A percentile compares a stretch with the other conserved stretches of the same genome.
phyloP scores from a whole-genome alignment of 2,888 invertebrate genomes.

The Drosophila infuscata region DNA sequence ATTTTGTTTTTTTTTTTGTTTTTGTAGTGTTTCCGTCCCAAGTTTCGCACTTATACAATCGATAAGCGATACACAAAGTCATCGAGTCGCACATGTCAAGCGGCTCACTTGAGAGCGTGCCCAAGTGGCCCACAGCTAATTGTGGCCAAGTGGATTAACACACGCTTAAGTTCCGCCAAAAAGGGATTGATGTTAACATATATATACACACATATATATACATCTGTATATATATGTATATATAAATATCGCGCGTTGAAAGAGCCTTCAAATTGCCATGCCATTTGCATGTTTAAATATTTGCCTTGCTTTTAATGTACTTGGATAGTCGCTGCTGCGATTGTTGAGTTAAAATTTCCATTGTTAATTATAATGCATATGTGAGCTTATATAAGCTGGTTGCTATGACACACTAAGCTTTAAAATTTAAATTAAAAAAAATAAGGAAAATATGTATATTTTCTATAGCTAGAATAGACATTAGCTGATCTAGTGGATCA shows the following conservation, averaged over 20 bases:
- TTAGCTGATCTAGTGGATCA: background rate
- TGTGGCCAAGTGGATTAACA: conserved; percentile 44
- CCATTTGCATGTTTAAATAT: conserved; percentile 37
- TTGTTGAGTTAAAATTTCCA: conserved; percentile 27
- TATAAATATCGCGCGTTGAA: conserved; percentile 7
- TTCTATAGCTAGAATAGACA: background rate
- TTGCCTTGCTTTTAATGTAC: conserved; percentile 20
- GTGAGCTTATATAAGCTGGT: conserved; percentile 12
- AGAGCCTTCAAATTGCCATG: conserved; percentile 59
- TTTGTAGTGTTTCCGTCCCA: conserved; percentile 2
- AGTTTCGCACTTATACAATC: conserved; percentile 39
- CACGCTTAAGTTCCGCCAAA: background rate
- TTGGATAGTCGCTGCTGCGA: conserved; percentile 4
- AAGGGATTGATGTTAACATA: background rate
- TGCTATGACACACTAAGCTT: background rate
- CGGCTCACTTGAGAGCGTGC: conserved; percentile 48
- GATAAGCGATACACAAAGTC: conserved; percentile 47
- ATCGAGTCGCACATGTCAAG: conserved; percentile 48
- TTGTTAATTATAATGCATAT: conserved; percentile 36
- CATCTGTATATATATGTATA: background rate
- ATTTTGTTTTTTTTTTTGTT: conserved; percentile 17
- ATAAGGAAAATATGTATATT: background rate
- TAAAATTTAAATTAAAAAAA: conserved; percentile 4
- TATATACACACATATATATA: background rate
- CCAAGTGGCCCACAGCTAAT: conserved; percentile 61